Percentiles rank a stretch among this genome's conserved stretches.
phyloP scores from a whole-genome alignment of 2,888 invertebrate species.

The Hylaea fasciaria region DNA sequence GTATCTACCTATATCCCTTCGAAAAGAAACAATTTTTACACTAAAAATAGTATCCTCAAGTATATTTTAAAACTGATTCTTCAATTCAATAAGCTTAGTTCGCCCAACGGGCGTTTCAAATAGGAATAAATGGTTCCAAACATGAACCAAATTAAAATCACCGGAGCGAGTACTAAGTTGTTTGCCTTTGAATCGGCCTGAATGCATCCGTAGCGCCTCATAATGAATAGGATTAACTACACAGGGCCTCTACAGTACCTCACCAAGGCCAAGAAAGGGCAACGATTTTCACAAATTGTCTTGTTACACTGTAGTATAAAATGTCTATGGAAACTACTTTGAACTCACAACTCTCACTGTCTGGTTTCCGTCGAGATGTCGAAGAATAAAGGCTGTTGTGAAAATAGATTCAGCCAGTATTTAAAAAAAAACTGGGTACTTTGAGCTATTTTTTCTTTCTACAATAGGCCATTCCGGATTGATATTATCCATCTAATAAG shows the following conservation, averaged over 20 bases:
- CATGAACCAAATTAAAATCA: slow-evolving; percentile 30
- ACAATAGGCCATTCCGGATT: too few relatives aligned
- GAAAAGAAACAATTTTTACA: too few relatives aligned
- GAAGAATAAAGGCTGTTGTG: too few relatives aligned
- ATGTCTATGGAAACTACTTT: too few relatives aligned
- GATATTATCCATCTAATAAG: too few relatives aligned
- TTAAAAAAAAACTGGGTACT: too few relatives aligned
- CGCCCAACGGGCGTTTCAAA: slow-evolving; percentile 26
- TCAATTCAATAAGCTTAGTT: slow-evolving; percentile 9
- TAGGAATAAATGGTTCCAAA: slow-evolving; percentile 32
- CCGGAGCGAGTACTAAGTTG: slow-evolving; percentile 24
- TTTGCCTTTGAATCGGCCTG: slow-evolving; percentile 28
- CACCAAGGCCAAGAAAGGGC: background rate
- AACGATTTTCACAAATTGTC: background rate
- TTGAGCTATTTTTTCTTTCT: too few relatives aligned
- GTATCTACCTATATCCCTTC: too few relatives aligned
- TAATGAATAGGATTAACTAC: slow-evolving; percentile 29
- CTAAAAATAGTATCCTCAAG: background rate
- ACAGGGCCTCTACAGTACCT: slow-evolving; percentile 1
- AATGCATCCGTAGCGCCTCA: slow-evolving; percentile 23
- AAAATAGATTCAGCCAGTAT: too few relatives aligned
- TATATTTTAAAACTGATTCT: background rate
- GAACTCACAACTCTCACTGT: too few relatives aligned
- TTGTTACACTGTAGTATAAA: too few relatives aligned
- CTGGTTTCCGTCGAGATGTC: too few relatives aligned